Conservation (phyloP, 2,113 vertebrate genomes). For the Pontoporia blainvillei region DNA sequence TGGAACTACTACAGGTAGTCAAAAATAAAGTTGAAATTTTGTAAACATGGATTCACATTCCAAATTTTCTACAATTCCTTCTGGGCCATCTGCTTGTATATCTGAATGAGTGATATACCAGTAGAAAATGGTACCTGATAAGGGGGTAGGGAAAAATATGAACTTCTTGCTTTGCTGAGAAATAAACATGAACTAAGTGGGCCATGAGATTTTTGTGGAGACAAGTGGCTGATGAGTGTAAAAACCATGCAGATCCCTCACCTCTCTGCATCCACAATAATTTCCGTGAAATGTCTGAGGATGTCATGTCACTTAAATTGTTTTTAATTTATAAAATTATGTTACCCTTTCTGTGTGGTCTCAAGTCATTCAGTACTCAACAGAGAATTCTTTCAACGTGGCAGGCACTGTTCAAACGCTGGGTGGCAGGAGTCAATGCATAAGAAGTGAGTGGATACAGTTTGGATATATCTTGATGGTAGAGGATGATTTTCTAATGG, state of each 20-base stretch:
- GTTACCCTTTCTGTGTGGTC: background rate
- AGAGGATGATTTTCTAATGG: background rate
- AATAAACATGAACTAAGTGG: background rate
- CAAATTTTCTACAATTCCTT: background rate
- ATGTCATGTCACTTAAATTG: background rate
- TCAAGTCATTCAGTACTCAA: background rate
- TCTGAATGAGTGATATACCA: background rate
- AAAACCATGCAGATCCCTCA: rapidly evolving
- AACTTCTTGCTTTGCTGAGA: background rate
- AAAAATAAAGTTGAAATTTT: background rate
- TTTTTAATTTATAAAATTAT: background rate
- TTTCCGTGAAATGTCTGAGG: background rate
- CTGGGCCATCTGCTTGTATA: background rate
- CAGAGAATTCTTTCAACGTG: background rate
- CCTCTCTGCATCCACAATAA: background rate
- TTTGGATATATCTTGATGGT: background rate
- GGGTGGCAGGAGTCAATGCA: background rate
- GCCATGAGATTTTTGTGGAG: background rate
- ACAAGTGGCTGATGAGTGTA: too few relatives aligned
- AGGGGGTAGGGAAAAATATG: background rate
- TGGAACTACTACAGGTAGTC: background rate
- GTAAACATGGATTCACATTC: background rate
- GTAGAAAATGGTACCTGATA: background rate
- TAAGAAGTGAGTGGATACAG: background rate
- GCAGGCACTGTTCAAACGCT: background rate